These are phyloP conservation scores for Leptosomus discolor DNA, from an alignment of 2,113 vertebrate genomes.

Conservation along the genomic window DNA sequence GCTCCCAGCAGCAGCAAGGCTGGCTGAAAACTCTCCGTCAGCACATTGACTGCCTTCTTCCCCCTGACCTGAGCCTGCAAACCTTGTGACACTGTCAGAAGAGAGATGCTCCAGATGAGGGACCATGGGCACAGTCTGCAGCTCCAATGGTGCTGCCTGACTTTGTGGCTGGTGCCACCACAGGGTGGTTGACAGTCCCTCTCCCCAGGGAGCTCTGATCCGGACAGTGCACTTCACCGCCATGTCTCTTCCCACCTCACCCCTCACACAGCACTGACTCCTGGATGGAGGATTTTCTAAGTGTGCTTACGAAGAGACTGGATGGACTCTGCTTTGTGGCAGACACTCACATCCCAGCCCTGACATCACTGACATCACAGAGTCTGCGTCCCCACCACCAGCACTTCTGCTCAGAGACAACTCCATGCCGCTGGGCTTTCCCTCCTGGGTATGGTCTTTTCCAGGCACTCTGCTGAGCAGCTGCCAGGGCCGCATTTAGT, in stretches of 20 bases:
- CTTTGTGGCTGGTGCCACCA: not conserved
- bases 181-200: not conserved
- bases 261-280: not conserved
- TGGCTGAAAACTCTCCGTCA: not conserved
- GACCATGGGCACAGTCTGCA: not conserved
- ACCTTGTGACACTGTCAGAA: not conserved
- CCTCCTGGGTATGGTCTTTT: not conserved
- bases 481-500: not conserved
- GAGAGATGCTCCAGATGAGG: not conserved
- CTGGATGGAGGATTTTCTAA: not conserved
- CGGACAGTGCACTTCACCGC: not conserved
- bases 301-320: not conserved
- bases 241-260: rapidly evolving
- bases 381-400: rapidly evolving
- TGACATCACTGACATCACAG: not conserved
- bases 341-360: not conserved
- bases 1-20: not conserved
- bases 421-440: not conserved
- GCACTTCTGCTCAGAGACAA: not conserved
- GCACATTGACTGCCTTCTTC: not conserved
- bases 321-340: not conserved
- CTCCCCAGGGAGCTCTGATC: not conserved
- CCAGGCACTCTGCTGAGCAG: not conserved
- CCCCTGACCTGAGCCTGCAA: not conserved
- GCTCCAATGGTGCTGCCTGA: not conserved